Base-by-base conservation (phyloP, 2,113 vertebrate genomes). In the Siphamia tubifer region DNA sequence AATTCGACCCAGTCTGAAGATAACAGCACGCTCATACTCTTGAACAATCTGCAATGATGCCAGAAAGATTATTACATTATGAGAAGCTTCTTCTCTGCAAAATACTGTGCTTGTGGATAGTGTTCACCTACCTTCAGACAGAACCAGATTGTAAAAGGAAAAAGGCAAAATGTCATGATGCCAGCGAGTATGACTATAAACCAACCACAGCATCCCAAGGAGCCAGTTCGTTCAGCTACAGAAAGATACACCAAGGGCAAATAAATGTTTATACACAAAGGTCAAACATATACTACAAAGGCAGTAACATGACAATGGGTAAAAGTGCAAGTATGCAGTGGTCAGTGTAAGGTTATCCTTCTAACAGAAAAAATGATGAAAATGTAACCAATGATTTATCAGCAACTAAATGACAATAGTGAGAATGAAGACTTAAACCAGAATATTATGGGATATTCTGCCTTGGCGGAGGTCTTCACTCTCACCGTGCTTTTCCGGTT, bases 21-120 rank as follows among this genome's bases (percentile, higher is more conserved):
- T 93, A 45, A 96, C 95, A 20, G 94, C 94, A 0, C 91, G 91
- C 56, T 98, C 95, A 23, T 97, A 97, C 82, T 97, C 96, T 67
- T 95, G 92, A 77, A 97, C 78, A 53, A 96, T 92, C 96, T 98
- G 69, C 21, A 74, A 76, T 6, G 57, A 4, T 19, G 9, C 31
- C 5, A 28, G 25, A 8, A 31, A 16, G 8, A 31, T 4, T 12
- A 62, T 16, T 53, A 11, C 30, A 5, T n/a, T n/a, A 0, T 19
- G 4, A 39, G 3, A 20, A 1, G 8, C 23, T 51, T 15, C 9
- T 45, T 10, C 12, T 34, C 4, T 27, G 34, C 4, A 16, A 38
- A n/a, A 1, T 4, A 31, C 9, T 31, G 23, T 20, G 17, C 15
- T 16, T 6, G 20, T 6, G 32, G 11, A n/a, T 2, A 23, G n/a